Conservation (phyloP, 2,888 invertebrate species). For the Sminthurides aquaticus region DNA sequence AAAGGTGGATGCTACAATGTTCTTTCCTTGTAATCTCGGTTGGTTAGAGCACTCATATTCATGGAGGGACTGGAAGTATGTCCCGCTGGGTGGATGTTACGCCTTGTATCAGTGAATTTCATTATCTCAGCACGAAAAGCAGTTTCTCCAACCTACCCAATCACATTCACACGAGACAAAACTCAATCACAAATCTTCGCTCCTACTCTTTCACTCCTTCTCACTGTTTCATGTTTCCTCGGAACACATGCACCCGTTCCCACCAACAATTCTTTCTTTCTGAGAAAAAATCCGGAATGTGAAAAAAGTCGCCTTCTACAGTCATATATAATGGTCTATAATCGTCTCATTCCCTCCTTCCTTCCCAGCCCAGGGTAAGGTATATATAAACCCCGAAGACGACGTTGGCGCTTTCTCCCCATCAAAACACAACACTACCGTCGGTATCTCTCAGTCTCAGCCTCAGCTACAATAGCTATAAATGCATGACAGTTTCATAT, state of each 20-base stretch:
- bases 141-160: slow-evolving; percentile 2
- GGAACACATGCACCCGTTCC: not conserved
- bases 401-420: not conserved
- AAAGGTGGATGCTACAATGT: no score
- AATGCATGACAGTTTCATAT: no score
- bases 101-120: slow-evolving; percentile 3
- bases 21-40: not conserved
- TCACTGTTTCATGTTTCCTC: not conserved
- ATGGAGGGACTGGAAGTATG: not conserved
- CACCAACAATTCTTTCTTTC: slow-evolving; percentile 3
- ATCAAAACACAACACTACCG: not conserved
- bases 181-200: slow-evolving; percentile 6
- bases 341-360: slow-evolving; percentile 3
- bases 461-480: no score
- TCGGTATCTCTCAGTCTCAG: no score
- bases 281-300: not conserved
- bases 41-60: not conserved
- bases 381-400: no score
- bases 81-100: not conserved
- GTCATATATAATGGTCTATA: slow-evolving; percentile 7
- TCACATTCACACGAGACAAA: slow-evolving; percentile 8
- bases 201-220: not conserved
- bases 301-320: no score
- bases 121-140: slow-evolving; percentile 10
- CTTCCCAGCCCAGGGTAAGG: no score